These are phyloP conservation scores for Musca domestica DNA, from an alignment of 1,140 invertebrate genomes.

Conservation along the genomic window DNA sequence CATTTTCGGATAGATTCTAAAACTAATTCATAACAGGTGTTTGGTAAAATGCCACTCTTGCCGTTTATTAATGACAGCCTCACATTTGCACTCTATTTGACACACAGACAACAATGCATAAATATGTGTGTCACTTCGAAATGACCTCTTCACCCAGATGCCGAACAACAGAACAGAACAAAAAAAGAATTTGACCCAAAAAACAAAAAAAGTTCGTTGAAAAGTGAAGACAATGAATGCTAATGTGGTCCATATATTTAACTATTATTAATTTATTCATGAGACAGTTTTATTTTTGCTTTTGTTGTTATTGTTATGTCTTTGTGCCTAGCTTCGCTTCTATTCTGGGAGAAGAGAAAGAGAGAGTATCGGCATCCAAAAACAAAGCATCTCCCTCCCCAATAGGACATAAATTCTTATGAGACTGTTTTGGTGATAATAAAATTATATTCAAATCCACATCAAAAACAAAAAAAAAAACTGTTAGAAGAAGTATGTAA, in stretches of 20 bases:
- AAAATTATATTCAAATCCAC: too few relatives aligned
- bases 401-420: too few relatives aligned
- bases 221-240: too few relatives aligned
- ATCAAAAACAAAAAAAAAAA: background rate
- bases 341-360: background rate
- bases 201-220: background rate
- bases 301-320: background rate
- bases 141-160: background rate
- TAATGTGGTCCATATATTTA: too few relatives aligned
- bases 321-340: background rate
- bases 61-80: too few relatives aligned
- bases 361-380: background rate
- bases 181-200: background rate
- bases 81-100: background rate
- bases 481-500: conserved; percentile 15
- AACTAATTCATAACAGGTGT: too few relatives aligned
- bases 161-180: too few relatives aligned
- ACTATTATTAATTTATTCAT: conserved; percentile 13
- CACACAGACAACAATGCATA: background rate
- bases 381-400: background rate
- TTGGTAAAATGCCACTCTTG: too few relatives aligned
- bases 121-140: background rate
- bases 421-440: too few relatives aligned
- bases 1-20: too few relatives aligned
- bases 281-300: background rate